Percentiles rank a stretch among this genome's conserved stretches.
Conservation (phyloP, 2,888 invertebrate species). For the Hydropsyche betteni region DNA sequence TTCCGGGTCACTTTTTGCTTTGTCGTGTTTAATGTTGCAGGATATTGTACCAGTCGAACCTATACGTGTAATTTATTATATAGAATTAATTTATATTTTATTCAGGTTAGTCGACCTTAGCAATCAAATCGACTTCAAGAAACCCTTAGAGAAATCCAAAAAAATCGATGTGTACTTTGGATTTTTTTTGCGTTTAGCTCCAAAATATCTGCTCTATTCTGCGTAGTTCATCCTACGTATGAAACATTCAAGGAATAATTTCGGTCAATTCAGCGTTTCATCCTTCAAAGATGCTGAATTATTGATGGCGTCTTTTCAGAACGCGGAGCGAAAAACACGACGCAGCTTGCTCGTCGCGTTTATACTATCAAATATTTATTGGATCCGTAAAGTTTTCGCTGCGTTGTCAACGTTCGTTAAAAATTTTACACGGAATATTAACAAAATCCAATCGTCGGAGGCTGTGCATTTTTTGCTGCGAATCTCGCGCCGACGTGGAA, state of each 20-base stretch:
- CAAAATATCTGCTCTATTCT: background rate
- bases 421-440: slow-evolving; percentile 38
- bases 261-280: slow-evolving; percentile 50
- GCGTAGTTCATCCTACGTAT: slow-evolving; percentile 11
- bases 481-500: background rate
- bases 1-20: too few relatives aligned
- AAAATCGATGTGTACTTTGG: background rate
- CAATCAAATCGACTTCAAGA: too few relatives aligned
- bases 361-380: slow-evolving; percentile 48
- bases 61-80: too few relatives aligned
- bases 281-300: slow-evolving; percentile 45
- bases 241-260: slow-evolving; percentile 48
- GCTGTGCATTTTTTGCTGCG: background rate
- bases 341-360: slow-evolving; percentile 42
- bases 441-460: slow-evolving; percentile 16
- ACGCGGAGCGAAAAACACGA: slow-evolving; percentile 5
- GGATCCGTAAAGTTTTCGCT: slow-evolving; percentile 37
- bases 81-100: too few relatives aligned
- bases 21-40: too few relatives aligned
- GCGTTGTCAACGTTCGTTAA: slow-evolving; percentile 22
- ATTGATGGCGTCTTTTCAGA: slow-evolving; percentile 44
- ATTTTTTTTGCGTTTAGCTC: background rate
- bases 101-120: too few relatives aligned
- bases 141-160: too few relatives aligned
- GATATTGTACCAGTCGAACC: too few relatives aligned